These are phyloP conservation scores for Gryon sp. DNA, from an alignment of 1,140 invertebrate genomes.

Conservation along the genomic window DNA sequence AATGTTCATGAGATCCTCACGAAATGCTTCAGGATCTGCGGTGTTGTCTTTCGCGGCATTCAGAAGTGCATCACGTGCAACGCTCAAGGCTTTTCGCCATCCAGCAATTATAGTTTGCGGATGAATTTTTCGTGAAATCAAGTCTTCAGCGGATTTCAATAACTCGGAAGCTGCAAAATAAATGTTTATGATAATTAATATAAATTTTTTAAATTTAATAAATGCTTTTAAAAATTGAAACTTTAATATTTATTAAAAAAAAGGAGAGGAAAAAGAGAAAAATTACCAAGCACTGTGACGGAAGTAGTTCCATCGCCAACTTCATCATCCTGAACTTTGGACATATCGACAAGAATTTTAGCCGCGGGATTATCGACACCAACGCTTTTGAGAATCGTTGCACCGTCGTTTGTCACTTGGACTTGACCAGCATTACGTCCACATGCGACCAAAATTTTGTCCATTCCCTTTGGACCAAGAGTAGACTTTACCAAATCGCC, in stretches of 20 bases:
- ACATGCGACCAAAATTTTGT: conserved; percentile 97
- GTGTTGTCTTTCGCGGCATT: conserved; percentile 91
- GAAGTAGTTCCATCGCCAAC: conserved; percentile 99
- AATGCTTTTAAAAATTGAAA: not conserved
- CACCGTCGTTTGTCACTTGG: conserved; percentile 99
- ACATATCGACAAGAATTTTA: conserved; percentile 99
- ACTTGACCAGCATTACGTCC: conserved; percentile 91
- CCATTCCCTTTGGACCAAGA: conserved; percentile 99
- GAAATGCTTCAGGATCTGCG: conserved; percentile 87
- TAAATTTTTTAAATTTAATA: not conserved
- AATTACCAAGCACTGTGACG: conserved; percentile 93
- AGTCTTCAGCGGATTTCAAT: conserved; percentile 95
- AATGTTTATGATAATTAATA: not conserved
- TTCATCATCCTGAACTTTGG: conserved; percentile 99
- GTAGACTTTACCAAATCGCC: conserved; percentile 99
- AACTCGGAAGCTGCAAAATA: conserved; percentile 90
- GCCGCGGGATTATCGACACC: conserved; percentile 99
- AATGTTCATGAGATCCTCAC: conserved; percentile 96
- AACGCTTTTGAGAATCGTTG: conserved; percentile 97
- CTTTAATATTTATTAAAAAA: conserved; percentile 14
- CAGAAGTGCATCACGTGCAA: conserved; percentile 90
- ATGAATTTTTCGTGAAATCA: conserved; percentile 97
- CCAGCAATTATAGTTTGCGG: conserved; percentile 98
- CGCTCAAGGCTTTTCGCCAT: conserved; percentile 92
- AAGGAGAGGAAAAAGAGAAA: too few relatives aligned